Evolutionary conservation across 2,888 invertebrate species (phyloP).

Genomic region (Nasonia oneida): DNA sequence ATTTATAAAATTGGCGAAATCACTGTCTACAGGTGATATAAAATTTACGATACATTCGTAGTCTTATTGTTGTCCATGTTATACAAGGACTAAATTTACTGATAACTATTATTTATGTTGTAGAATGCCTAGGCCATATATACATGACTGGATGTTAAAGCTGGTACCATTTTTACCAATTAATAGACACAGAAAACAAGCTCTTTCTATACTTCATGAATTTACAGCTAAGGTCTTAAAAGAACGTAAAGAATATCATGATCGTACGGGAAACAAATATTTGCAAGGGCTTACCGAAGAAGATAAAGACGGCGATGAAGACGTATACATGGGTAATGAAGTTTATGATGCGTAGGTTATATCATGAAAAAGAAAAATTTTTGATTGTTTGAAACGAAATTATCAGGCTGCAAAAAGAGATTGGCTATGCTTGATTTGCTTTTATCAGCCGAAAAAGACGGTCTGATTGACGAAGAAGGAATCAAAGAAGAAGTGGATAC

Average conservation of each 20-base stretch:
- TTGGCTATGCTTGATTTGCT: constrained; percentile 73
- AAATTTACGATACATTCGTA: neutral
- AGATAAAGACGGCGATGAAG: neutral
- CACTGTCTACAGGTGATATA: neutral
- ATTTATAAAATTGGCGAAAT: constrained; percentile 21
- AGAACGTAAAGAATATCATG: constrained; percentile 62
- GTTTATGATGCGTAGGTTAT: neutral
- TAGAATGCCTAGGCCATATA: constrained; percentile 29
- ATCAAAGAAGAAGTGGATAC: constrained; percentile 75
- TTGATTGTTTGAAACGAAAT: neutral
- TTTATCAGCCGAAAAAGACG: constrained; percentile 68
- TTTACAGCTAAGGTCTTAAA: constrained; percentile 60
- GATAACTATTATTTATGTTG: no score
- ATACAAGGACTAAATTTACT: neutral
- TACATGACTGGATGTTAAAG: constrained; percentile 34
- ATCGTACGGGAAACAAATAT: constrained; percentile 57
- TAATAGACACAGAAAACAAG: constrained; percentile 18
- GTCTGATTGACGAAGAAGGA: constrained; percentile 69
- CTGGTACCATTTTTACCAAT: constrained; percentile 6
- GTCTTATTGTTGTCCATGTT: neutral
- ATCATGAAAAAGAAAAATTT: neutral
- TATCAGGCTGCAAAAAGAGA: constrained; percentile 62
- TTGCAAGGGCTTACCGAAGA: constrained; percentile 40
- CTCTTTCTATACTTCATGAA: constrained; percentile 53
- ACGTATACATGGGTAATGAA: constrained; percentile 22